phyloP scores from a whole-genome alignment of 1,140 invertebrate genomes.

The Drosophila pandora region DNA sequence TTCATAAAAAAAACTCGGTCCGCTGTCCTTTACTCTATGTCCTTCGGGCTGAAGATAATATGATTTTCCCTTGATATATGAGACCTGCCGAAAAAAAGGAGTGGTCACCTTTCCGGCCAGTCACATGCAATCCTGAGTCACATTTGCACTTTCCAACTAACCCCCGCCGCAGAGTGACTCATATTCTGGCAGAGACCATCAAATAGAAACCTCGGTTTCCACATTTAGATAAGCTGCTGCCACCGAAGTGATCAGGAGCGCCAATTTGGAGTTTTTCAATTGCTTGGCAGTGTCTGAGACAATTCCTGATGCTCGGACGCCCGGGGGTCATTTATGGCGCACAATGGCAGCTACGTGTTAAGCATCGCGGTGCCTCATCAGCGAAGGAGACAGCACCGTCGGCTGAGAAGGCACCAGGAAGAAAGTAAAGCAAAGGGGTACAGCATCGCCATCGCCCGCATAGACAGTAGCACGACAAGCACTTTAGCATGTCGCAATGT shows the following conservation, averaged over 20 bases:
- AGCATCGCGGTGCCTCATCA: constrained; percentile 59
- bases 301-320: constrained; percentile 41
- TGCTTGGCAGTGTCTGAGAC: constrained; percentile 37
- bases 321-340: constrained; percentile 66
- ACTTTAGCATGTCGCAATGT: constrained; percentile 77
- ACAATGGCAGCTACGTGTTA: constrained; percentile 79
- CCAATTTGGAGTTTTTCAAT: constrained; percentile 58
- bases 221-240: constrained; percentile 35
- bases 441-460: constrained; percentile 24
- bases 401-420: constrained; percentile 25
- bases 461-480: constrained; percentile 78
- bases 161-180: constrained; percentile 27
- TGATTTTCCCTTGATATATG: constrained; percentile 4
- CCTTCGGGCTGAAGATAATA: not conserved
- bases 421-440: constrained; percentile 32
- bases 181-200: constrained; percentile 6
- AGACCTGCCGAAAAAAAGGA: constrained; percentile 7
- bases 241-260: constrained; percentile 29
- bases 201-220: not conserved
- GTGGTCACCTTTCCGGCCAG: constrained; percentile 18
- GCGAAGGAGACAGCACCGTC: not conserved
- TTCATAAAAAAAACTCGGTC: not conserved
- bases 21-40: not conserved
- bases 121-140: constrained; percentile 39
- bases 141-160: constrained; percentile 33